phyloP scores from a whole-genome alignment of 2,113 vertebrate species.

The Lontra canadensis region DNA sequence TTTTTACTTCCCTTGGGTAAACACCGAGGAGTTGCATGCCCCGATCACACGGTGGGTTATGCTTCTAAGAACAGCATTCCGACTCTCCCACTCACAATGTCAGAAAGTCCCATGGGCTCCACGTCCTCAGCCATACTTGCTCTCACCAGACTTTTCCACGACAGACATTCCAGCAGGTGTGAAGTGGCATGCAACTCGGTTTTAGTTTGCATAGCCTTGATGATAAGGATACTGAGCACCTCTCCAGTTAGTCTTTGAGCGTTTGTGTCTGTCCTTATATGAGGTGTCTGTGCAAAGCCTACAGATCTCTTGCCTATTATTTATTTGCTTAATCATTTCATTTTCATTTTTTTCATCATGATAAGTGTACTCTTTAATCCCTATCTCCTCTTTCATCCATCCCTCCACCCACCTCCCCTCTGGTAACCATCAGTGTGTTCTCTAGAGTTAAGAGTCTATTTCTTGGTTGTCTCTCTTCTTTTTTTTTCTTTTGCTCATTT shows the following conservation, averaged over 20 bases:
- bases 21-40: background rate
- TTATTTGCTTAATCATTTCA: background rate
- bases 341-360: background rate
- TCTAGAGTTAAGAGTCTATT: background rate
- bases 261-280: background rate
- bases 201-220: too few species aligned
- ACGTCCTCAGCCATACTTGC: background rate
- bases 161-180: rapidly evolving
- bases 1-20: background rate
- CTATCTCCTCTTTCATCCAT: background rate
- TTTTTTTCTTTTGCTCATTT: background rate
- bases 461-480: background rate
- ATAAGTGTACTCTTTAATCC: background rate
- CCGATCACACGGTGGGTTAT: background rate
- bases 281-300: background rate
- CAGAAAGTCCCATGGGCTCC: rapidly evolving
- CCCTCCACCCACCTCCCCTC: background rate
- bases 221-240: rapidly evolving
- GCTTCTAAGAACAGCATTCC: background rate
- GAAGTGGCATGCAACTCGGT: too few species aligned
- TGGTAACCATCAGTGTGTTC: background rate
- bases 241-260: background rate
- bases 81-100: rapidly evolving
- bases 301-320: background rate
- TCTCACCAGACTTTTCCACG: background rate